These are phyloP conservation scores for Proterorhinus semilunaris DNA, from an alignment of 2,113 vertebrate genomes.

Conservation along the genomic window DNA sequence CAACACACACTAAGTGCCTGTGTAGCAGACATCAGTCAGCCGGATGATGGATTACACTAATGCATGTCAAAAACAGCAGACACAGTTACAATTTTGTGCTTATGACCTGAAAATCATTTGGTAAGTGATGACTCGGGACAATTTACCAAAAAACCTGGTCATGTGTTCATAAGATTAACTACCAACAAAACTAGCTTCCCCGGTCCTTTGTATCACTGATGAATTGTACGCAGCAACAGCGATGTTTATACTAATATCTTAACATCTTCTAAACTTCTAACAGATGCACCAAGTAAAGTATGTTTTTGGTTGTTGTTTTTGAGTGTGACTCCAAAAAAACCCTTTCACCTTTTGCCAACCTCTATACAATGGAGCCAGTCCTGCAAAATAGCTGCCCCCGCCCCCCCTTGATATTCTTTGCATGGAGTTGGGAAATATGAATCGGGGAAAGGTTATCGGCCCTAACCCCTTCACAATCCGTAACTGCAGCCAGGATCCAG, in stretches of 20 bases:
- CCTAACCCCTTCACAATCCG: neutral
- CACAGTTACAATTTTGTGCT: constrained; percentile 5
- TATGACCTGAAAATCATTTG: neutral
- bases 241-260: neutral
- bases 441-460: constrained; percentile 13
- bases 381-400: neutral
- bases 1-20: neutral
- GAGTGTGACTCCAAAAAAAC: neutral
- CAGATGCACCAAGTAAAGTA: neutral
- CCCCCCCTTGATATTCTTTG: constrained; percentile 19
- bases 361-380: neutral
- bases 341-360: neutral
- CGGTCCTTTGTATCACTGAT: neutral
- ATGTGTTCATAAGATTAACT: neutral
- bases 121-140: neutral
- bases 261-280: neutral
- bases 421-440: constrained; percentile 8
- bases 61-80: constrained; percentile 5
- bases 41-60: constrained; percentile 22
- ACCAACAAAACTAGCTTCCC: neutral
- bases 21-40: constrained; percentile 13
- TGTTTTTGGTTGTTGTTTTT: neutral
- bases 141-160: neutral
- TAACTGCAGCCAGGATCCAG: neutral
- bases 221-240: neutral